Conservation (phyloP, 2,888 invertebrate species). For the Endomychus coccineus region DNA sequence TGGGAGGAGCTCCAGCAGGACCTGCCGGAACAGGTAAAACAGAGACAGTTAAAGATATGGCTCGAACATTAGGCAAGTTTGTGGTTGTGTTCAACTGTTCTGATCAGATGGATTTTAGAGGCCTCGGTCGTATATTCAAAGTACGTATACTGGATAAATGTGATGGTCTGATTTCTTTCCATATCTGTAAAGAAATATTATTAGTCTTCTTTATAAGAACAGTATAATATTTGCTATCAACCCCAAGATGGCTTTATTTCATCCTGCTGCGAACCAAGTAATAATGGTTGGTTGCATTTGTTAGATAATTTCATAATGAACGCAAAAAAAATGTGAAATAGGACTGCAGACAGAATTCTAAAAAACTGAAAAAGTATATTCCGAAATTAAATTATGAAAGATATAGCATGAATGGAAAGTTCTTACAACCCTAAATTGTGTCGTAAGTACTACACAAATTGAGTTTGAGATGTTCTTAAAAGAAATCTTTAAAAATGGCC, state of each 20-base stretch:
- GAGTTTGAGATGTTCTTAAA: no score
- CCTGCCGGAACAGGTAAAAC: constrained; percentile 91
- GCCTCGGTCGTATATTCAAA: constrained; percentile 61
- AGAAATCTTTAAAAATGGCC: no score
- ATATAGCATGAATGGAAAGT: no score
- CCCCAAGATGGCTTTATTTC: no score
- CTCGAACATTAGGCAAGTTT: constrained; percentile 77
- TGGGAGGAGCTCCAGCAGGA: constrained; percentile 88
- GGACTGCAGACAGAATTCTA: no score
- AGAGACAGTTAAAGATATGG: constrained; percentile 90
- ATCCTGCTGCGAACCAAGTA: neutral
- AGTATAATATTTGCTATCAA: no score
- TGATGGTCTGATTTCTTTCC: neutral
- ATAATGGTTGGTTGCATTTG: neutral
- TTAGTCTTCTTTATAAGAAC: constrained; percentile 1
- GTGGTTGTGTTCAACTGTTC: constrained; percentile 91
- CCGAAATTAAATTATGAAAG: no score
- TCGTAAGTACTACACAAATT: no score
- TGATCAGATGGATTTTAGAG: constrained; percentile 91
- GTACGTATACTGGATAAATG: no score
- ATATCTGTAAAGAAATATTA: neutral
- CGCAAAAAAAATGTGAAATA: neutral
- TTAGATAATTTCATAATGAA: neutral
- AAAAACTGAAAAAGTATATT: no score
- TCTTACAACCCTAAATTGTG: no score